A percentile compares a stretch with the other conserved stretches of the same genome.
Conservation (phyloP, 2,888 invertebrate species). For the Eupithecia vulgata region DNA sequence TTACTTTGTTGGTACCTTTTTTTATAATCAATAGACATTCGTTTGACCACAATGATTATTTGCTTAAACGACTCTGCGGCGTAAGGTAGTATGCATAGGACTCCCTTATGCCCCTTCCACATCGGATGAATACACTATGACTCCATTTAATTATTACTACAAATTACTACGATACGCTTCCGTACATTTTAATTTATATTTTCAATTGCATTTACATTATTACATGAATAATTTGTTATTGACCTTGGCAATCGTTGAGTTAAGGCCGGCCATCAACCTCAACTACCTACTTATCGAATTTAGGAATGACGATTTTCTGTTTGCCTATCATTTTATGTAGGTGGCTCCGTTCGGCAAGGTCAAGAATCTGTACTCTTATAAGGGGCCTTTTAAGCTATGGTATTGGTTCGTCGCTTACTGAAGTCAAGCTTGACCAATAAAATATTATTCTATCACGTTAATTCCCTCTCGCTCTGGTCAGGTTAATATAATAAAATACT, state of each 20-base stretch:
- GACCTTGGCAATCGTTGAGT: constrained; percentile 33
- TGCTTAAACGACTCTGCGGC: no score
- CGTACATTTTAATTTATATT: constrained; percentile 7
- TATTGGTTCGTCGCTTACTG: not conserved
- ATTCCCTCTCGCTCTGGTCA: not conserved
- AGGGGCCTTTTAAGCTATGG: constrained; percentile 32
- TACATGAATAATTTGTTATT: constrained; percentile 12
- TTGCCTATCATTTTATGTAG: constrained; percentile 70
- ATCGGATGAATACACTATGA: not conserved
- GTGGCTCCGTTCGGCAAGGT: constrained; percentile 72
- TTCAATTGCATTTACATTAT: constrained; percentile 12
- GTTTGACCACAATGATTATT: no score
- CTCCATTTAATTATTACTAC: not conserved
- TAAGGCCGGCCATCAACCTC: constrained; percentile 53
- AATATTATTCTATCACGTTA: not conserved
- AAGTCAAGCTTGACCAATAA: not conserved
- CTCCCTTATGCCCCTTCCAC: not conserved
- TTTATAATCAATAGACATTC: no score
- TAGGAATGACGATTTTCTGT: constrained; percentile 47
- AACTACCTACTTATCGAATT: constrained; percentile 61
- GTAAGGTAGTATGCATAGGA: not conserved
- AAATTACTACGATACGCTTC: constrained; percentile 6
- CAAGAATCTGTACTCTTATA: constrained; percentile 46
- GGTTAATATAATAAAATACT: not conserved
- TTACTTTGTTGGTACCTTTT: no score